Evolutionary conservation across 2,888 invertebrate species (phyloP), one percentile per base, ranked within the genome.

Genomic region (Acanthococcus lagerstroemiae): DNA sequence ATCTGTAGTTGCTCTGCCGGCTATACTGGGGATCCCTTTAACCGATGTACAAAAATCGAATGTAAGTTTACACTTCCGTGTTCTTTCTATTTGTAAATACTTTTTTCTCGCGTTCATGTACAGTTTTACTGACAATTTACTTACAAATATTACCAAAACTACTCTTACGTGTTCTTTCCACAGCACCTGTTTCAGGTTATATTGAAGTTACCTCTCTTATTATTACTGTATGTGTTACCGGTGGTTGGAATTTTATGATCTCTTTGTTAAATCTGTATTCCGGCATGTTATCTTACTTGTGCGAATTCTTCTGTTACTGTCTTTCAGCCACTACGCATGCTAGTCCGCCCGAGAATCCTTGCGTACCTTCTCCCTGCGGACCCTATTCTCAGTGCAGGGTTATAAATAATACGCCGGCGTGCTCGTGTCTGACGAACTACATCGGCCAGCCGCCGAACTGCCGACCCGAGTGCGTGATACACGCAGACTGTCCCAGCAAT

Each of bases 361-460:
- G 89, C 73, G 74, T 82, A 65, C 88, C 87, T 30, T 84, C 86
- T 46, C 88, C 88, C 3, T 90, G 90, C 73, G 90, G 90, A 26
- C 82, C 84, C 37, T 85, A 87, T 74, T 83, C 88, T 3, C 80
- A 85, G 73, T 90, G 90, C 72, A 80, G 82, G 67, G 82, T 84
- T 70, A 76, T 81, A 17, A 82, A 83, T 69, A 82, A 81, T 50
- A 77, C 79, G 22, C 85, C 87, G 44, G 83, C 85, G 48, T 90
- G 90, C 74, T 82, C 86, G 58, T 90, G 90, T 73, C 74, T 84
- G 63, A 77, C 82, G 37, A 83, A 82, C 71, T 88, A 85, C 73
- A 79, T 82, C 67, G 89, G 89, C 57, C 82, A 83, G 69, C 87
- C 89, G 56, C 86, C 88, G 56, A 84, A 85, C 73, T 88, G 88